These are phyloP conservation scores for Eristalinus aeneus DNA, from an alignment of 2,888 invertebrate species.

Conservation along the genomic window DNA sequence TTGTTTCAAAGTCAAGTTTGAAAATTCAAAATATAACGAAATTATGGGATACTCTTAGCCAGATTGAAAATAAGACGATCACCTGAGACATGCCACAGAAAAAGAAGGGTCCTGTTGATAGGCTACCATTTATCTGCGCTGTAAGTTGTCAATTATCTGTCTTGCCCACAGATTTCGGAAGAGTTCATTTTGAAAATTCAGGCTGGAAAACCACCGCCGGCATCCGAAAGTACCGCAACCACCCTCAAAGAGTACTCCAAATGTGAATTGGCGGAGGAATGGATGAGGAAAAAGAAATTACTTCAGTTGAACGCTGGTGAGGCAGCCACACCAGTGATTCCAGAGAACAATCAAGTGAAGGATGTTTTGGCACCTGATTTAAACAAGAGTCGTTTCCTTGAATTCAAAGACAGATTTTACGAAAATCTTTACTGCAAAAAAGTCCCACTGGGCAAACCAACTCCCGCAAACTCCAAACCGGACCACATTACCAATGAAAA, in stretches of 20 bases:
- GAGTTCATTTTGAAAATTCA: not conserved
- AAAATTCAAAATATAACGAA: not conserved
- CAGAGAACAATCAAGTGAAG: conserved; percentile 65
- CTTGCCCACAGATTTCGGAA: not conserved
- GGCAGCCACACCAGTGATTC: conserved; percentile 66
- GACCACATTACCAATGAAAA: conserved; percentile 74
- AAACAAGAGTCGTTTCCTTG: conserved; percentile 76
- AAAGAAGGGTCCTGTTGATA: conserved; percentile 5
- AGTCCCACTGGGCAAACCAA: conserved; percentile 73
- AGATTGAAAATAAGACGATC: not conserved
- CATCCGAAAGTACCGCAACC: conserved; percentile 29
- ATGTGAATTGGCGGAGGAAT: conserved; percentile 75
- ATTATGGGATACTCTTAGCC: not conserved
- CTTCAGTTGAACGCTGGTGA: not conserved
- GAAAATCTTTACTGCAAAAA: conserved; percentile 77
- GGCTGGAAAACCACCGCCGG: conserved; percentile 72
- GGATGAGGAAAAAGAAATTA: conserved; percentile 71
- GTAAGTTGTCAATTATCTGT: conserved; percentile 4
- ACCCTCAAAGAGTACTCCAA: conserved; percentile 68
- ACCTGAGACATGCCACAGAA: conserved; percentile 20
- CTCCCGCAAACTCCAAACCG: conserved; percentile 74
- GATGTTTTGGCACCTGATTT: conserved; percentile 74
- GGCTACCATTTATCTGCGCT: conserved; percentile 47
- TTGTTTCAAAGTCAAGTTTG: no score
- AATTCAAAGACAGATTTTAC: conserved; percentile 76